Percentiles rank a stretch among this genome's conserved stretches.
These are phyloP conservation scores for Cynopterus sphinx DNA, from an alignment of 2,797 vertebrate genomes.

Conservation along the genomic window DNA sequence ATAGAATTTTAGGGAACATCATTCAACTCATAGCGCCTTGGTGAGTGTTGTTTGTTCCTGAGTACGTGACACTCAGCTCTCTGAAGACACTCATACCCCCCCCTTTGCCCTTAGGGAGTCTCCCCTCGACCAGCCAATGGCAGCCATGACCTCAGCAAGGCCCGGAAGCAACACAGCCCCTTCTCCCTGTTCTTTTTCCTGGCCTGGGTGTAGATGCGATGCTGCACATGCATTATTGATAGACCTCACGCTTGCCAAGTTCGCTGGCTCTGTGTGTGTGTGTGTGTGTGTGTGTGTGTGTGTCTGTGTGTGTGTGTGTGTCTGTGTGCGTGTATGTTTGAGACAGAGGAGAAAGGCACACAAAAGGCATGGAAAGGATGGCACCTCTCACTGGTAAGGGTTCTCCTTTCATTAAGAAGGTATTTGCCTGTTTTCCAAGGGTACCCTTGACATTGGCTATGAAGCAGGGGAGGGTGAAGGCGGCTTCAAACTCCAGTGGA, in stretches of 20 bases:
- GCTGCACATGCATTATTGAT: slow-evolving; percentile 89
- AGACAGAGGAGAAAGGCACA: slow-evolving; percentile 83
- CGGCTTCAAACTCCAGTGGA: slow-evolving; percentile 81
- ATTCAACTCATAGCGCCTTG: background rate
- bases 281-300: background rate
- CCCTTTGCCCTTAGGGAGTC: no score
- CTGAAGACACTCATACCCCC: background rate
- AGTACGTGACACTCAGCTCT: background rate
- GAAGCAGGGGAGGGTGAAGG: slow-evolving; percentile 74
- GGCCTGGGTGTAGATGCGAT: slow-evolving; percentile 84
- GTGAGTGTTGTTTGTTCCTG: background rate
- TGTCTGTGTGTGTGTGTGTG: slow-evolving; percentile 70
- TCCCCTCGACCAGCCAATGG: background rate
- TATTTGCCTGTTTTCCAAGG: slow-evolving; percentile 83
- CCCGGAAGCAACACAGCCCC: slow-evolving; percentile 61
- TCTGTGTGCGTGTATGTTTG: background rate
- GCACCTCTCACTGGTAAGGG: slow-evolving; percentile 82
- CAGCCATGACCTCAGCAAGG: slow-evolving; percentile 64
- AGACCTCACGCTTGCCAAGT: slow-evolving; percentile 86
- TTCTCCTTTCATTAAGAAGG: slow-evolving; percentile 85
- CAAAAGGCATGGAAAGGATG: slow-evolving; percentile 83
- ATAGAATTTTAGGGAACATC: rapidly evolving
- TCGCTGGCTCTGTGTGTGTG: slow-evolving; percentile 44
- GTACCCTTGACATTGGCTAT: slow-evolving; percentile 79
- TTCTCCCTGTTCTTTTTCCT: slow-evolving; percentile 68